These are phyloP conservation scores for Tadarida brasiliensis DNA, from an alignment of 2,797 vertebrate species.

Conservation along the genomic window DNA sequence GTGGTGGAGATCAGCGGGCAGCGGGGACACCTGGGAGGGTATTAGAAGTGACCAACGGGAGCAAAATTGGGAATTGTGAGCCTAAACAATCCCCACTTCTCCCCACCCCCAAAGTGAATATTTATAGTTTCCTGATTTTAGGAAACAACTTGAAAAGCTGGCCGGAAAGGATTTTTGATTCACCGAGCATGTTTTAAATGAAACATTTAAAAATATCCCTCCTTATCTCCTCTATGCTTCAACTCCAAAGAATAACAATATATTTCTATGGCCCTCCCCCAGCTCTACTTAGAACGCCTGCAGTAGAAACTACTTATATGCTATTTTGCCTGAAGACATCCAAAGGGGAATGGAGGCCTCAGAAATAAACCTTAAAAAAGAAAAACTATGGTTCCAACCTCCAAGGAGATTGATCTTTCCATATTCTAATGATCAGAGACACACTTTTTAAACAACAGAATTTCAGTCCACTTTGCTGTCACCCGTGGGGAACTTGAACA, in stretches of 20 bases:
- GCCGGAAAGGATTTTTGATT: slow-evolving; percentile 25
- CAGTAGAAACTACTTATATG: neutral
- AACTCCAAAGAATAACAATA: neutral
- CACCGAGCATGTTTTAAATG: slow-evolving; percentile 28
- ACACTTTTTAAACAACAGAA: slow-evolving; percentile 75
- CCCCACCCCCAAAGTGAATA: neutral
- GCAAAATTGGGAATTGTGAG: neutral
- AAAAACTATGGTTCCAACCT: neutral
- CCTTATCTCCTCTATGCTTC: slow-evolving; percentile 30
- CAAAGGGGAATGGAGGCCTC: neutral
- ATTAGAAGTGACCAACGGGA: neutral
- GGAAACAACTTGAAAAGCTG: slow-evolving; percentile 26
- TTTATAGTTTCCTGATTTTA: slow-evolving; percentile 23
- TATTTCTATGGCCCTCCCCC: neutral
- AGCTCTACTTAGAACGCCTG: neutral
- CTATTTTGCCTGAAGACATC: neutral
- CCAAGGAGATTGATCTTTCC: slow-evolving; percentile 56
- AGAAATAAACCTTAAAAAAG: neutral
- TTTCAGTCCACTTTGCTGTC: slow-evolving; percentile 79
- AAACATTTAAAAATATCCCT: slow-evolving; percentile 47
- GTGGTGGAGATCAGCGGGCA: neutral
- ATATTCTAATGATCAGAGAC: slow-evolving; percentile 73
- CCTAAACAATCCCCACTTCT: neutral
- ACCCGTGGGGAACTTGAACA: slow-evolving; percentile 77
- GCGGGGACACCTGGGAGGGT: neutral